phyloP scores from a whole-genome alignment of 1,140 invertebrate genomes.

The Drosophila murphyi region DNA sequence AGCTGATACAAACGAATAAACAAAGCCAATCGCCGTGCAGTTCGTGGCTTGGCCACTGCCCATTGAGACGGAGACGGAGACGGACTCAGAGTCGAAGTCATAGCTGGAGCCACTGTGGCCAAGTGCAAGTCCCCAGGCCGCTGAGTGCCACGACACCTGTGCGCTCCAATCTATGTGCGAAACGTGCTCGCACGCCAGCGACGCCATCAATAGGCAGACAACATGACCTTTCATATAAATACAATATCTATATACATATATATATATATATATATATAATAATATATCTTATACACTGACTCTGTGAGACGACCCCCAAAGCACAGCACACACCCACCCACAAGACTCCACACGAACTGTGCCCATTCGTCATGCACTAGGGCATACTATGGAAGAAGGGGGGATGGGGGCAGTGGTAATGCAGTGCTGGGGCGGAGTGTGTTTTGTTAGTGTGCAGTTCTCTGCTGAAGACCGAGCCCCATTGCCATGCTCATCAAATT shows the following conservation, averaged over 20 bases:
- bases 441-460: no score
- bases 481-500: constrained; percentile 74
- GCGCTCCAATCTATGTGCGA: constrained; percentile 56
- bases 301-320: constrained; percentile 37
- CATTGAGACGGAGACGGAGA: constrained; percentile 11
- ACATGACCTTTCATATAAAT: constrained; percentile 61
- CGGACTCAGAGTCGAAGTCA: background rate
- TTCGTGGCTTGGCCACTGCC: constrained; percentile 42
- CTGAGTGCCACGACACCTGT: constrained; percentile 63
- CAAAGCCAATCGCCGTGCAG: constrained; percentile 57
- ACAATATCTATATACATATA: constrained; percentile 35
- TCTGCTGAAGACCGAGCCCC: background rate
- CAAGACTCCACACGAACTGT: constrained; percentile 12
- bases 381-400: constrained; percentile 1
- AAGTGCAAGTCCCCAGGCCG: background rate
- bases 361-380: constrained; percentile 50
- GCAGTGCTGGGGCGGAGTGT: constrained; percentile 3
- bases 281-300: constrained; percentile 23
- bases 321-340: constrained; percentile 40
- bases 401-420: constrained; percentile 23
- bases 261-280: constrained; percentile 1
- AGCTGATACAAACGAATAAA: background rate
- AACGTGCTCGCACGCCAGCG: constrained; percentile 73
- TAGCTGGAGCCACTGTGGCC: background rate
- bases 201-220: constrained; percentile 70